A percentile compares a stretch with the other conserved stretches of the same genome.
Conservation (phyloP, 2,113 vertebrate species). For the Pachycephala philippinensis region DNA sequence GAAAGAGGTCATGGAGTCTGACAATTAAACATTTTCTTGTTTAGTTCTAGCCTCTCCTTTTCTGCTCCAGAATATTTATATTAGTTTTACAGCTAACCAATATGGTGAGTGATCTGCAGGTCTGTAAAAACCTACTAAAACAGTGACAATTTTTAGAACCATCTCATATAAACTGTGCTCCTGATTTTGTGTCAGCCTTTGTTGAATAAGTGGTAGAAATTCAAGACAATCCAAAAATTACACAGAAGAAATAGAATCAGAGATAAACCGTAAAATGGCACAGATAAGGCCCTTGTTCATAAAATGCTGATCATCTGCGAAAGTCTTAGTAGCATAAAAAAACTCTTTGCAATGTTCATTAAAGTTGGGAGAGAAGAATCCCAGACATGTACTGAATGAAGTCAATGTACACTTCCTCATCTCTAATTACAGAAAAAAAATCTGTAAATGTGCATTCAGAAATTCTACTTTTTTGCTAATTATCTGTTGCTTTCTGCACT, state of each 20-base stretch:
- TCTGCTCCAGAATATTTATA: background rate
- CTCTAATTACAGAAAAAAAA: background rate
- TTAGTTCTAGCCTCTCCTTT: background rate
- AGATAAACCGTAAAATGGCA: background rate
- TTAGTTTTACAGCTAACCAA: background rate
- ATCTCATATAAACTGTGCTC: background rate
- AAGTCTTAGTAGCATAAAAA: background rate
- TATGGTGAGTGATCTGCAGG: background rate
- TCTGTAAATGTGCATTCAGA: background rate
- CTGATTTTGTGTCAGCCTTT: background rate
- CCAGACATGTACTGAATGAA: background rate
- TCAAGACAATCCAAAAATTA: background rate
- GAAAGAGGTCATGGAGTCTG: background rate
- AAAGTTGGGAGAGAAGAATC: conserved; percentile 1
- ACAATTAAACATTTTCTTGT: background rate
- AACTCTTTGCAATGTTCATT: background rate
- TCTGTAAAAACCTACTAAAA: background rate
- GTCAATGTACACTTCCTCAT: background rate
- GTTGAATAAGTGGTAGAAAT: background rate
- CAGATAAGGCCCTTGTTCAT: background rate
- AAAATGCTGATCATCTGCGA: background rate
- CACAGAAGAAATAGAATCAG: background rate
- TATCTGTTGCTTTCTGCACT: background rate
- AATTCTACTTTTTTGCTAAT: background rate
- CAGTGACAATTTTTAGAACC: background rate